Evolutionary conservation across 2,113 vertebrate genomes (phyloP), one percentile per base, ranked within the genome.

Genomic region (Calyptommatus sinebrachiatus): DNA sequence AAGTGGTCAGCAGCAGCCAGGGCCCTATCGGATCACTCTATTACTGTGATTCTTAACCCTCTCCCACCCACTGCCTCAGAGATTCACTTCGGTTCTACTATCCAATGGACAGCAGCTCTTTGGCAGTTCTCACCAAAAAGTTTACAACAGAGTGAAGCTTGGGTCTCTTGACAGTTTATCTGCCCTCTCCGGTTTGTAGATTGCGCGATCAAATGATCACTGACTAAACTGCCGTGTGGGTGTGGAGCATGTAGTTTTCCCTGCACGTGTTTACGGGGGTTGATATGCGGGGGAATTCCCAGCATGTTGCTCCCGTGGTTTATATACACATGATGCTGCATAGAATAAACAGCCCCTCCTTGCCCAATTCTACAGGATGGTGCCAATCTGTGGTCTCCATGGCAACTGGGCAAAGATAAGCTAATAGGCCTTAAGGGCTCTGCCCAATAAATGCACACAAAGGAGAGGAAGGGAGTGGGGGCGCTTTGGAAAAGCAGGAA

Each of bases 341-440:
- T 5, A 41, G 11, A 66, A 63, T 28, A 28, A 69, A 22, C 73
- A 41, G 35, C 66, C 41, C 29, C 22, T 29, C 45, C 53, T 65
- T 21, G 28, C 28, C 20, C 16, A 53, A n/a, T 61, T 18, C 41
- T 50, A 50, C 65, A 31, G 50, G 50, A 69, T 35, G 29, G 73
- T 48, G 16, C 79, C 53, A 75, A 31, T 76, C 73, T 62, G 28
- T 45, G 66, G 72, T 81, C 72, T 62, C 79, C 66, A 81, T 75
- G 65, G 66, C 41, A 81, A 76, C 79, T 10, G 31, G 73, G 73
- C 66, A 70, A 70, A 81, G 66, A 69, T 69, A 46, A 81, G 73
- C 53, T 70, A 81, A 24, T n/a, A 28, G 14, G 72, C 73, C 66
- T 81, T 31, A 41, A 61, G 67, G 65, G 61, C 41, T 81, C 63